Conservation (phyloP, 2,888 invertebrate species). For the Ennomos fuscantarius region DNA sequence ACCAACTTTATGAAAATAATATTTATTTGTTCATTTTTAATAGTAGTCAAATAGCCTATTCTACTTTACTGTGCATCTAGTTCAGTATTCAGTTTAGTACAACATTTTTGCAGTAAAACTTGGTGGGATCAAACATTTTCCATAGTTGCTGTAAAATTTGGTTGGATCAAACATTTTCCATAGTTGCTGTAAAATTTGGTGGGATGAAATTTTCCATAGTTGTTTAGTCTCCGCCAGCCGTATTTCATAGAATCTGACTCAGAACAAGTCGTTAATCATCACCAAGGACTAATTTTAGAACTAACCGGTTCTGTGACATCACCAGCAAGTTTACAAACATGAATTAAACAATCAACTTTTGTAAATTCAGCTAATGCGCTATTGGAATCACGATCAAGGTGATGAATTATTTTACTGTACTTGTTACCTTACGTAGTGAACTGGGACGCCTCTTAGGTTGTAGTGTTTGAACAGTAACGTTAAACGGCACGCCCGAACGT, state of each 20-base stretch:
- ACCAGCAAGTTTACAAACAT: conserved; percentile 2
- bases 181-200: too few relatives aligned
- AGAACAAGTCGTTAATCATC: conserved; percentile 11
- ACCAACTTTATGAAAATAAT: too few relatives aligned
- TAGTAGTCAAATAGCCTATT: too few relatives aligned
- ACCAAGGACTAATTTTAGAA: conserved; percentile 15
- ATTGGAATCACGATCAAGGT: conserved; percentile 29
- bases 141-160: too few relatives aligned
- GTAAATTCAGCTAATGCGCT: conserved; percentile 25
- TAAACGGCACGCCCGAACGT: conserved; percentile 7
- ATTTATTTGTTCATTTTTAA: too few relatives aligned
- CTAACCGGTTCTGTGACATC: conserved; percentile 12
- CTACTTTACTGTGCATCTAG: too few relatives aligned
- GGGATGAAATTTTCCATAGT: neutral
- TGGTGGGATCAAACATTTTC: neutral
- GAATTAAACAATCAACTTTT: conserved; percentile 25
- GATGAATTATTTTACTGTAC: conserved; percentile 23
- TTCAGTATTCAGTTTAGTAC: too few relatives aligned
- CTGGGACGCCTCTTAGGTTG: conserved; percentile 59
- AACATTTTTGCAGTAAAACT: too few relatives aligned
- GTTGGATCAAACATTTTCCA: neutral
- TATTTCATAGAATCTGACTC: conserved; percentile 22
- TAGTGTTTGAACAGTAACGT: conserved; percentile 43
- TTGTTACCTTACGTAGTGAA: conserved; percentile 46
- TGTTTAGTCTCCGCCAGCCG: conserved; percentile 35